Percentiles rank a stretch among this genome's conserved stretches.
Conservation (phyloP, 2,888 invertebrate species). For the Galerucella calmariensis region DNA sequence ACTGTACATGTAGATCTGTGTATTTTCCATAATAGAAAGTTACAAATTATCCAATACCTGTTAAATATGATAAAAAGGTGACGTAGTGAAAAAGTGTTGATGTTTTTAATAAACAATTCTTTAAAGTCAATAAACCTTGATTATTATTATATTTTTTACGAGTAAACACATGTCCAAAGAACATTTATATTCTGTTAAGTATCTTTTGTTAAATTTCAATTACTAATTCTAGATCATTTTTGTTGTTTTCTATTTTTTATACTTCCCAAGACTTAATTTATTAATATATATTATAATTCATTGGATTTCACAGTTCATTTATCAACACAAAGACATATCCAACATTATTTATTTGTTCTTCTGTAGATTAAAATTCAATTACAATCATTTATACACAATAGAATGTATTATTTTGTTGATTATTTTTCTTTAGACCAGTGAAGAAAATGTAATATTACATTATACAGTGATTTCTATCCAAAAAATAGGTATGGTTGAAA, state of each 20-base stretch:
- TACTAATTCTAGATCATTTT: no score
- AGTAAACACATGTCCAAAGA: background rate
- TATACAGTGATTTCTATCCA: no score
- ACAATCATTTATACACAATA: background rate
- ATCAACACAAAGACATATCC: background rate
- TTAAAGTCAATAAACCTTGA: conserved; percentile 3
- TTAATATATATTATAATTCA: no score
- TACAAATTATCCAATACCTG: background rate
- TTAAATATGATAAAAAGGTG: conserved; percentile 1
- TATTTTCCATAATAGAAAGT: background rate
- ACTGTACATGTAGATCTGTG: background rate
- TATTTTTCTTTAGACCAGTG: background rate
- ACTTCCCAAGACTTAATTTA: no score
- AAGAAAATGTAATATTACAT: background rate
- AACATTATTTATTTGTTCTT: background rate
- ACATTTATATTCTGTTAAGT: background rate
- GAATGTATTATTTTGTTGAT: background rate
- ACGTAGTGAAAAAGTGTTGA: background rate
- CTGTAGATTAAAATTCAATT: background rate
- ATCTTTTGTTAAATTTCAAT: no score
- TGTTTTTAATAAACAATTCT: background rate
- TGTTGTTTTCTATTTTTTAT: no score
- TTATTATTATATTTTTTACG: background rate
- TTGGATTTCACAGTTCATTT: background rate
- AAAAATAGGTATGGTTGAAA: no score